Evolutionary conservation across 2,113 vertebrate genomes (phyloP), one percentile per base, ranked within the genome.

Genomic region (Urocolius indicus): DNA sequence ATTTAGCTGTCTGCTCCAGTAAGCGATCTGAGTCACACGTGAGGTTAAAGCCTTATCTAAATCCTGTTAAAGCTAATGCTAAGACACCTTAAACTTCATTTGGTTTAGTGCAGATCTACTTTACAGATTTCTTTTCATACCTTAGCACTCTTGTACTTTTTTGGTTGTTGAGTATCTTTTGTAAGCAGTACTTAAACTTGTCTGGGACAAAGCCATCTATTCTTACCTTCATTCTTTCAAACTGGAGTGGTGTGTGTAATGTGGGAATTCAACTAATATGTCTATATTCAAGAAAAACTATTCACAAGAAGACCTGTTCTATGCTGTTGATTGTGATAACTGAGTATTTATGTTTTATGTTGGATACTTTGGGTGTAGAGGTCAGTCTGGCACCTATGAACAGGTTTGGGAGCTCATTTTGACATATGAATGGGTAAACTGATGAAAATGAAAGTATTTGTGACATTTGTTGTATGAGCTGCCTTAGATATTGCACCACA

Each of bases 1-100:
- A 88, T 81, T 94, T 62, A 94, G 75, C 48, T 67, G 78, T 16
- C 90, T 83, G 4, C 78, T 88, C 0, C 5, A 77, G n/a, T 13
- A 43, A 63, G 85, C 23, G 81, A 38, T 63, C 79, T 48, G 3
- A 92, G 72, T 55, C 86, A 63, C 27, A 2, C 55, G 9, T 1
- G 75, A 80, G 76, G 61, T 55, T 81, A 80, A 79, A 92, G 63
- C 67, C 72, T 83, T 79, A 58, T 66, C 95, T 61, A 93, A 94
- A 92, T 90, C 82, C 90, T 58, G 10, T 62, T 66, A 94, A 77
- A 95, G 84, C 72, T 46, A 69, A 12, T 18, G 59, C 76, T 80
- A 63, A 79, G 69, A 71, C 61, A 52, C 51, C 76, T 87, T 73
- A 72, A 93, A 87, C 74, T 75, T 90, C 79, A 81, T 48, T 79